Conservation (phyloP, 2,888 invertebrate species). For the Heteromurus nitidus region DNA sequence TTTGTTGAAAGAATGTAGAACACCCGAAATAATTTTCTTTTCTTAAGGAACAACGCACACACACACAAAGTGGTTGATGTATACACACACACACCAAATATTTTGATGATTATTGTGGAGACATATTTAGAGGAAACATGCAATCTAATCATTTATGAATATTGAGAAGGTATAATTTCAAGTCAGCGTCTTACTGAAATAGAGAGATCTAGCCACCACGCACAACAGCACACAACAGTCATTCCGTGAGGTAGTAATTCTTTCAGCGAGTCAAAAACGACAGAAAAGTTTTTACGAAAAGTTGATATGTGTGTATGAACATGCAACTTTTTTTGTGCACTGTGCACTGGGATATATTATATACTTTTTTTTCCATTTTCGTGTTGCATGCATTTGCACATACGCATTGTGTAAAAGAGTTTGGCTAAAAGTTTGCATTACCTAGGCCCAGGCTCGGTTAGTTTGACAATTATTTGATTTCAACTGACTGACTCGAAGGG, state of each 20-base stretch:
- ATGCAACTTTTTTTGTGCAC: too few relatives aligned
- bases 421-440: too few relatives aligned
- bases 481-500: not conserved
- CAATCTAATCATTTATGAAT: constrained; percentile 63
- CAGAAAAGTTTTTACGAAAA: not conserved
- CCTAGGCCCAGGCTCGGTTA: too few relatives aligned
- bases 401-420: too few relatives aligned
- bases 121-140: constrained; percentile 49
- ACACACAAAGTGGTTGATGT: constrained; percentile 17
- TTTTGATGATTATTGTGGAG: constrained; percentile 41
- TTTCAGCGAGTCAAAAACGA: constrained; percentile 35
- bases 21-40: constrained; percentile 22
- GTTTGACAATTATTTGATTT: constrained; percentile 53
- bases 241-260: constrained; percentile 31
- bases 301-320: too few relatives aligned
- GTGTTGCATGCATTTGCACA: too few relatives aligned
- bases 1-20: constrained; percentile 14
- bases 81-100: not conserved
- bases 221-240: not conserved
- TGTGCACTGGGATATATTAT: too few relatives aligned
- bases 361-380: too few relatives aligned
- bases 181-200: constrained; percentile 13
- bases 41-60: not conserved
- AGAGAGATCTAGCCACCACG: constrained; percentile 36
- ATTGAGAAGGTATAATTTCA: constrained; percentile 56